Evolutionary conservation across 35 echinoderm and acorn worm species (phyloP), one percentile per base, ranked within the genome.

Genomic region (Patiria miniata): DNA sequence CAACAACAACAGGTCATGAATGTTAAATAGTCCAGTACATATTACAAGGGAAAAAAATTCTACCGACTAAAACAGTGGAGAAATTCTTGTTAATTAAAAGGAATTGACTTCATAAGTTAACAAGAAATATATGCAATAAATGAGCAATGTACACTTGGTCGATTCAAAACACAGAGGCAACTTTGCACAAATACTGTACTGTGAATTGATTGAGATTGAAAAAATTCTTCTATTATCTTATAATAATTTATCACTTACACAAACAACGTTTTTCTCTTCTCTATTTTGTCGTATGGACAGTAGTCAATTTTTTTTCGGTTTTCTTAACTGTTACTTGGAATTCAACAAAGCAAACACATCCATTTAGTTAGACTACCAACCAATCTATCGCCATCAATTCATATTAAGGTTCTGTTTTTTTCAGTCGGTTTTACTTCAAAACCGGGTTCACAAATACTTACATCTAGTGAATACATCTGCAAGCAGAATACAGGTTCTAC

Each of bases 131-230:
- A 47, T 47, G 65, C 34, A 73, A 73, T 32, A 32, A 73, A 73
- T 26, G 65, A 73, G 34, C 34, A 73, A 32, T 73, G 16, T 73
- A 73, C 65, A 73, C 65, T 73, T 73, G 65, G 65, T 73, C 65
- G 65, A 73, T 30, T 73, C 65, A 73, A 73, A 22, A 73, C 34
- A 73, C 65, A 73, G 65, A 73, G 65, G 65, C 65, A 73, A 73
- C 23, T 73, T 73, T 73, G 65, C 65, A 73, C 65, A 34, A 73
- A 73, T 73, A 73, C 65, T 73, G 65, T 73, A 73, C 65, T 73
- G 65, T 73, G 65, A 73, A 73, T 73, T 73, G 65, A 73, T 47
- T 47, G 42, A 47, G 12, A 12, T 47, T 47, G 42, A 47, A 47
- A 9, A 47, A 73, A 73, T 73, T 73, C 65, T 73, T 32, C 29